Percentiles rank a stretch among this genome's conserved stretches.
phyloP scores from a whole-genome alignment of 2,113 vertebrate species.

The Holacanthus passer region DNA sequence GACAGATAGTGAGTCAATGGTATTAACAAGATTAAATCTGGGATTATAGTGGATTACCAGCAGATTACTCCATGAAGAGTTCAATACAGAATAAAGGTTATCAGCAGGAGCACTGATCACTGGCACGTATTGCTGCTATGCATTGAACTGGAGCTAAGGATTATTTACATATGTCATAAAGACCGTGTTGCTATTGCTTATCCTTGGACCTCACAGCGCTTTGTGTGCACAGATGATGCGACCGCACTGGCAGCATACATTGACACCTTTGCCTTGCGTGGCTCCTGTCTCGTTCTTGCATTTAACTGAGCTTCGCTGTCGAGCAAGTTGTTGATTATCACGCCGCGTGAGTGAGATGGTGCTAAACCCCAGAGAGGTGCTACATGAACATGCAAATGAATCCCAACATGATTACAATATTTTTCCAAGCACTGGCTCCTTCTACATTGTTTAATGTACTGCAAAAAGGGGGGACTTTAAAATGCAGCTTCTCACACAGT shows the following conservation, averaged over 20 bases:
- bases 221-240: background rate
- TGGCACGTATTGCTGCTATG: slow-evolving; percentile 1
- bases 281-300: slow-evolving; percentile 14
- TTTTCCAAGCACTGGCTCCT: background rate
- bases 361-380: slow-evolving; percentile 50
- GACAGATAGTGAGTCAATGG: slow-evolving; percentile 43
- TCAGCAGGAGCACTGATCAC: slow-evolving; percentile 14
- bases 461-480: background rate
- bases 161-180: slow-evolving; percentile 23
- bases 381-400: slow-evolving; percentile 59
- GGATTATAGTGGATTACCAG: slow-evolving; percentile 70
- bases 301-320: slow-evolving; percentile 25
- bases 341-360: slow-evolving; percentile 28
- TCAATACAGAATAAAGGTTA: slow-evolving; percentile 64
- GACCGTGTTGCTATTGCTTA: slow-evolving; percentile 31
- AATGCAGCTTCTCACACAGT: background rate
- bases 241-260: background rate
- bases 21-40: slow-evolving; percentile 68
- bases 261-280: slow-evolving; percentile 16
- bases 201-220: background rate
- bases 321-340: slow-evolving; percentile 56
- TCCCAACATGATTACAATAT: slow-evolving; percentile 20
- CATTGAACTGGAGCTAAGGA: background rate
- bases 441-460: slow-evolving; percentile 1
- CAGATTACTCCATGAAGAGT: slow-evolving; percentile 59